Conservation (phyloP, 2,797 vertebrate genomes). For the Spheniscus humboldti region DNA sequence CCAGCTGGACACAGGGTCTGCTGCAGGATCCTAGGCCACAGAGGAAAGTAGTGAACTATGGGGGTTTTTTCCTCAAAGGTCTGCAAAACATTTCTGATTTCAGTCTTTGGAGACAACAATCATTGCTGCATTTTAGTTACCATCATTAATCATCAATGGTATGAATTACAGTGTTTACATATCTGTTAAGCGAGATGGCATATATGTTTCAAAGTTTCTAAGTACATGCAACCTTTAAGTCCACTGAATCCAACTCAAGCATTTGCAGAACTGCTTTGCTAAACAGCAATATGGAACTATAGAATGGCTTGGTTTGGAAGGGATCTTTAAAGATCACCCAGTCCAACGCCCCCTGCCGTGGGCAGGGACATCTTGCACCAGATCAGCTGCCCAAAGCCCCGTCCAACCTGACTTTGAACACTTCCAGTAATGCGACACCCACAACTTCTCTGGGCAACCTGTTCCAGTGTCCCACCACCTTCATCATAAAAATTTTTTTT, state of each 20-base stretch:
- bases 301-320: not conserved
- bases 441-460: not conserved
- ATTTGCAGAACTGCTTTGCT: not conserved
- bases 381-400: not conserved
- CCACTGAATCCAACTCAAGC: not conserved
- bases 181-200: not conserved
- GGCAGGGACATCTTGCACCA: not conserved
- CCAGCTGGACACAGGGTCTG: not conserved
- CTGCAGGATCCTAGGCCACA: not conserved
- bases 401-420: not conserved
- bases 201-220: not conserved
- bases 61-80: not conserved
- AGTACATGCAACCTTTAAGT: not conserved
- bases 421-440: not conserved
- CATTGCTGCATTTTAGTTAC: not conserved
- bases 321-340: not conserved
- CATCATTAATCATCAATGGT: not conserved
- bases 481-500: not conserved
- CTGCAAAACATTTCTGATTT: not conserved
- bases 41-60: not conserved
- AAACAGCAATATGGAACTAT: not conserved
- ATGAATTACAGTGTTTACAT: not conserved
- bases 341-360: not conserved
- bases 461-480: not conserved
- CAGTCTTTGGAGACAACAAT: not conserved